Percentiles rank a stretch among this genome's conserved stretches.
phyloP scores from a whole-genome alignment of 2,888 invertebrate genomes.

The Zelleria hepariella region DNA sequence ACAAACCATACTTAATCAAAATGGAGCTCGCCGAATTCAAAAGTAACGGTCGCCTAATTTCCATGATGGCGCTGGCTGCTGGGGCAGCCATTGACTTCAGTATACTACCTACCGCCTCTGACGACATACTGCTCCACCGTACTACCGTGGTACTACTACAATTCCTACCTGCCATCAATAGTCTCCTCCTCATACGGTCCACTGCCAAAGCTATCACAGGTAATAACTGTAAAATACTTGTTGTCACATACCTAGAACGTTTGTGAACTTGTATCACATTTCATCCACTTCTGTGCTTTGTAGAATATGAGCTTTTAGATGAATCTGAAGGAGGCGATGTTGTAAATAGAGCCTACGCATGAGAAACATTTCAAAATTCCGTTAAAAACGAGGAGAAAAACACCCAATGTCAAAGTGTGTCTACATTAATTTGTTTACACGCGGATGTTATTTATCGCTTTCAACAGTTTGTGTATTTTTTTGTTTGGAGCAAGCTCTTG shows the following conservation, averaged over 20 bases:
- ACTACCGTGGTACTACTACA: neutral
- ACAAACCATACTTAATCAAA: too few relatives aligned
- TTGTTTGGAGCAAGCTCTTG: neutral
- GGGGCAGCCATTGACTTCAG: neutral
- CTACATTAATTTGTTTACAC: neutral
- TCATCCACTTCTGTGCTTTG: neutral
- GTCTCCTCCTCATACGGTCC: neutral
- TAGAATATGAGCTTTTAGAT: neutral
- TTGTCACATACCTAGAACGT: neutral
- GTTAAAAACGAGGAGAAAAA: neutral
- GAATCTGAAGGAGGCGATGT: neutral
- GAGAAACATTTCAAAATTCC: neutral
- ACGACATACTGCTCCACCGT: neutral
- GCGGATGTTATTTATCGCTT: neutral
- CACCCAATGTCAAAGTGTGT: neutral
- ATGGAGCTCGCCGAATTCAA: constrained; percentile 10
- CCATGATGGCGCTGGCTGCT: constrained; percentile 2
- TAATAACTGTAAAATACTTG: neutral
- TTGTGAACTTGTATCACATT: neutral
- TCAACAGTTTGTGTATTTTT: neutral
- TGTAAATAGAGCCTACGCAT: neutral
- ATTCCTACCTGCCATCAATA: neutral
- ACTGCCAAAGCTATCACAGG: neutral
- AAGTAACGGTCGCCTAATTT: constrained; percentile 2
- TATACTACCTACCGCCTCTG: constrained; percentile 1